Base-by-base conservation (phyloP, 1,140 invertebrate genomes). In the Drosophila carrolli region DNA sequence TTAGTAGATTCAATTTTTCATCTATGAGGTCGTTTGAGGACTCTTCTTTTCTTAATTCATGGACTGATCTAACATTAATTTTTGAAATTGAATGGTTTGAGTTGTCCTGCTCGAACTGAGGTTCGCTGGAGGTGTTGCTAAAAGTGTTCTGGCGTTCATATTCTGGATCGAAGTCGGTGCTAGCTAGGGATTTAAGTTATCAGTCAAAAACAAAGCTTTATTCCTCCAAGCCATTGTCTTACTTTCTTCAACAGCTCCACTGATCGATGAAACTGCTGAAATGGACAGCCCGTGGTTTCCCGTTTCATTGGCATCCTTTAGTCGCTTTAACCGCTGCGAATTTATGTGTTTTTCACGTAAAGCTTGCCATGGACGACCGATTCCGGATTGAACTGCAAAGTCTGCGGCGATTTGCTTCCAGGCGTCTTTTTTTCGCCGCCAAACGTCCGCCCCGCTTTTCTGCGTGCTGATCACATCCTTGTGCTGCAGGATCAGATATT, bases 301-400 rank as follows among this genome's bases (percentile, higher is more conserved):
- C 0, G 1, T 47, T 27, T 14, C 29, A 35, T 14, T 50, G 7
- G 1, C 3, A 6, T 4, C 11, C n/a, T 7, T 61, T 29, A 10
- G 10, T 0, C 37, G 14, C 9, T 27, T 32, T 3, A 32, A 10
- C 11, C 51, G 23, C 6, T 7, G 51, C 3, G 9, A 44, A 14
- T 53, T 66, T 13, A 14, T 16, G 7, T 68, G 43, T 9, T 68
- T 68, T 10, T 66, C 47, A 0, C 46, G n/a, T 11, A 65, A 2
- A 1, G 60, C 29, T 19, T 51, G 46, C 60, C 29, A 51, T 0
- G 29, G 13, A 0, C 60, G 46, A 8, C 19, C 10, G 1, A 43
- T 4, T 14, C 46, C 65, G 4, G 65, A 27, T 0, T 51, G 46
- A 8, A 27, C 0, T 1, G 16, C 19, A 8, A 43, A 68, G 0